phyloP scores from a whole-genome alignment of 2,797 vertebrate genomes.

The Linurgus olivaceus region DNA sequence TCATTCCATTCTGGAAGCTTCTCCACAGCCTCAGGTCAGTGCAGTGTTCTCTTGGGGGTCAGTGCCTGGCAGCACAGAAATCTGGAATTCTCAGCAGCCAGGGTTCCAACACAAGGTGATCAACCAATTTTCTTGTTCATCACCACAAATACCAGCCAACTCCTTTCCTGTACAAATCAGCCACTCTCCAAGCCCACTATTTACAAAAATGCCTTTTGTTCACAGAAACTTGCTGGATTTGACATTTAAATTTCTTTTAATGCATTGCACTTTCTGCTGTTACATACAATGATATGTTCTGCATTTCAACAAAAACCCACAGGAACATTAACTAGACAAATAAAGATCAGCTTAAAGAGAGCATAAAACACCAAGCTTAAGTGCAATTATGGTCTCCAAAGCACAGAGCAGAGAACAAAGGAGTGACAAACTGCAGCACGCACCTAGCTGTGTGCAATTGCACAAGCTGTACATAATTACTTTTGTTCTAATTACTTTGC shows the following conservation, averaged over 20 bases:
- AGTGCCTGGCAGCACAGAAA: not conserved
- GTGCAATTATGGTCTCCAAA: not conserved
- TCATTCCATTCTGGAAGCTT: not conserved
- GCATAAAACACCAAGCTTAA: not conserved
- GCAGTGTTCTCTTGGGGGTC: not conserved
- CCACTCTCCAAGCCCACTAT: not conserved
- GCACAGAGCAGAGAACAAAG: not conserved
- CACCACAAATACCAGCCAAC: not conserved
- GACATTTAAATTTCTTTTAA: not conserved
- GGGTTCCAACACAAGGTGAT: not conserved
- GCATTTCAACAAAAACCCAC: not conserved
- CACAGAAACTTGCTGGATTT: not conserved
- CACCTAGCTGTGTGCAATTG: not conserved
- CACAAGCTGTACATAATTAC: not conserved
- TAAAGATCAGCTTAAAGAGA: not conserved
- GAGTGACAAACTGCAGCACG: not conserved
- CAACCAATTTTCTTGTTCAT: not conserved
- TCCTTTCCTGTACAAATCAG: not conserved
- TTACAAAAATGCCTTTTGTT: not conserved
- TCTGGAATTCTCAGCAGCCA: not conserved
- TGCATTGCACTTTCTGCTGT: not conserved
- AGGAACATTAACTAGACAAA: not conserved
- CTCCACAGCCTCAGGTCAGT: not conserved
- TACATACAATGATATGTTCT: not conserved
- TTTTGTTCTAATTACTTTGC: not conserved